phyloP scores from a whole-genome alignment of 2,888 invertebrate species.

The Protonemura montana region DNA sequence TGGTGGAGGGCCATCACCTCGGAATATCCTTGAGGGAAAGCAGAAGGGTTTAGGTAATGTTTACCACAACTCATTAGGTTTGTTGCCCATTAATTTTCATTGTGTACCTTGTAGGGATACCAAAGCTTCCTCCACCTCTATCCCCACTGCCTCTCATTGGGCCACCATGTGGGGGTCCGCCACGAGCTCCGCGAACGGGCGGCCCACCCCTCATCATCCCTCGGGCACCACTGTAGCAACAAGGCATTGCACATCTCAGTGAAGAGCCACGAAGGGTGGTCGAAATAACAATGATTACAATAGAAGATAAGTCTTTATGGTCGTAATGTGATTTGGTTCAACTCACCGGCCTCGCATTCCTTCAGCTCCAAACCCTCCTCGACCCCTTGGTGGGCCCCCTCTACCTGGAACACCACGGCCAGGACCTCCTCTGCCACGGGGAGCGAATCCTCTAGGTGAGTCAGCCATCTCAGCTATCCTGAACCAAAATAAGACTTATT shows the following conservation, averaged over 20 bases:
- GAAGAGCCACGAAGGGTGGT: neutral
- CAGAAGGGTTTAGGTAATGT: neutral
- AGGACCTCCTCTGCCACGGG: constrained; percentile 44
- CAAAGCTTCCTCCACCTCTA: constrained; percentile 43
- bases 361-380: constrained; percentile 46
- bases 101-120: constrained; percentile 35
- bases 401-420: constrained; percentile 46
- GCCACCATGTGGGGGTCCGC: constrained; percentile 47
- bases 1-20: constrained; percentile 25
- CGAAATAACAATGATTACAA: too few relatives aligned
- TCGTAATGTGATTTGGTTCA: too few relatives aligned
- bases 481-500: neutral
- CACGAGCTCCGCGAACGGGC: constrained; percentile 46
- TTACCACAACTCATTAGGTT: too few relatives aligned
- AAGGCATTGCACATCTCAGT: neutral
- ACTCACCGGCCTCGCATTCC: constrained; percentile 46
- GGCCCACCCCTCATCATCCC: constrained; percentile 49
- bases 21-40: constrained; percentile 22
- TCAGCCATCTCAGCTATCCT: neutral
- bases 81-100: too few relatives aligned
- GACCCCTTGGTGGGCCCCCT: constrained; percentile 47
- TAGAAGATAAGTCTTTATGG: too few relatives aligned
- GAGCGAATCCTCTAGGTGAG: constrained; percentile 38
- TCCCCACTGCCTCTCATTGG: constrained; percentile 47
- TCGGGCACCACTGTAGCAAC: constrained; percentile 41